Percentiles rank a stretch among this genome's conserved stretches.
Evolutionary conservation across 2,113 vertebrate genomes (phyloP).

Genomic region (Puntigrus tetrazona): DNA sequence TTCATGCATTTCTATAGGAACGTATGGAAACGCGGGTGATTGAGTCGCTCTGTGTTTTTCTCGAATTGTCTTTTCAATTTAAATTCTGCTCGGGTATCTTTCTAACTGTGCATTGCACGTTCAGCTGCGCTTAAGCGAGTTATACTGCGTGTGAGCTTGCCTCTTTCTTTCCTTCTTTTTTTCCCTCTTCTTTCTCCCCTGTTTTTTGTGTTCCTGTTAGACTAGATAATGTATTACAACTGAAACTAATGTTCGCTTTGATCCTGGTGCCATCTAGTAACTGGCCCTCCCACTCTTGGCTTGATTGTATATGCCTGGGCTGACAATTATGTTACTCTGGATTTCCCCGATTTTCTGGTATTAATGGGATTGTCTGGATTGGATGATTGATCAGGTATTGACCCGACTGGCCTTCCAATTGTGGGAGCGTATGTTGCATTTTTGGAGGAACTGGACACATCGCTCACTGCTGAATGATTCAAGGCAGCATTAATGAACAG

Average conservation of each 20-base stretch:
- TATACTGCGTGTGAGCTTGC: not conserved
- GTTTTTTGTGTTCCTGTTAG: not conserved
- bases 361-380: conserved; percentile 47
- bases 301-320: conserved; percentile 33
- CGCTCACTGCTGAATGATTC: not conserved
- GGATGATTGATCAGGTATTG: conserved; percentile 41
- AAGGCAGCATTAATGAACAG: not conserved
- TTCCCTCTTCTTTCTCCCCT: not conserved
- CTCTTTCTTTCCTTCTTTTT: conserved; percentile 2
- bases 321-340: conserved; percentile 36
- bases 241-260: conserved; percentile 25
- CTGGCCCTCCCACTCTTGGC: conserved; percentile 27
- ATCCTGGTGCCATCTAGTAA: conserved; percentile 38
- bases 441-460: conserved; percentile 15
- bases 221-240: conserved; percentile 23
- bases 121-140: conserved; percentile 41
- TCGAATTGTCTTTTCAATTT: conserved; percentile 51
- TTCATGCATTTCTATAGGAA: not conserved
- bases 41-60: conserved; percentile 14
- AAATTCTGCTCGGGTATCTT: conserved; percentile 49
- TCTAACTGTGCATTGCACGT: conserved; percentile 27
- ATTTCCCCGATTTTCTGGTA: conserved; percentile 32
- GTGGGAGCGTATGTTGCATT: not conserved
- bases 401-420: conserved; percentile 35
- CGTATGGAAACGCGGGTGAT: conserved; percentile 3